Percentiles rank a stretch among this genome's conserved stretches.
Conservation (phyloP, 2,888 invertebrate genomes). For the Cancer borealis region DNA sequence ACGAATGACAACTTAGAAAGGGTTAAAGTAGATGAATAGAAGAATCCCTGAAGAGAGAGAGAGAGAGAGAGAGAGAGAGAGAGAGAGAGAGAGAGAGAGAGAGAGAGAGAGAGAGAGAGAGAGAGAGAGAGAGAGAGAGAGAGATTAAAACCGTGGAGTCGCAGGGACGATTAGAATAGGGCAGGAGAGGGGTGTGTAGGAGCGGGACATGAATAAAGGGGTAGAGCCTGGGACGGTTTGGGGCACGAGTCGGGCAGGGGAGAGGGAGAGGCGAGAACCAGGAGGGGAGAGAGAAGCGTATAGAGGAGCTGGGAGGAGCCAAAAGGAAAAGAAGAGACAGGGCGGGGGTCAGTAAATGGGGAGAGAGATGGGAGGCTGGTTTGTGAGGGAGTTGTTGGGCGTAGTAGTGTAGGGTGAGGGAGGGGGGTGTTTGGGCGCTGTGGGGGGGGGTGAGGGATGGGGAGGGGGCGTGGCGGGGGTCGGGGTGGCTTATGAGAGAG, state of each 20-base stretch:
- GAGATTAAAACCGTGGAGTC: neutral
- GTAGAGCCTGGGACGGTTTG: constrained; percentile 25
- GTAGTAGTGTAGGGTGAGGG: neutral
- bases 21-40: neutral
- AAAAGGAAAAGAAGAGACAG: neutral
- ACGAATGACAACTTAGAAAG: neutral
- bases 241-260: neutral
- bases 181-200: neutral
- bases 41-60: neutral
- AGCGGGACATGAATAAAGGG: neutral
- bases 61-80: constrained; percentile 38
- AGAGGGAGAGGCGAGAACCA: neutral
- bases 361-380: neutral
- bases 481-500: constrained; percentile 44
- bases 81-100: neutral
- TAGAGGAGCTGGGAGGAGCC: neutral
- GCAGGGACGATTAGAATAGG: neutral
- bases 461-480: constrained; percentile 23
- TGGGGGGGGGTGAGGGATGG: neutral
- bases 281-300: neutral
- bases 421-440: neutral
- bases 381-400: neutral
- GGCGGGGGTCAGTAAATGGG: constrained; percentile 8
- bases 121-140: constrained; percentile 51
- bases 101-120: constrained; percentile 37